These are phyloP conservation scores for Neotoma lepida DNA, from an alignment of 2,113 vertebrate species.

Conservation along the genomic window DNA sequence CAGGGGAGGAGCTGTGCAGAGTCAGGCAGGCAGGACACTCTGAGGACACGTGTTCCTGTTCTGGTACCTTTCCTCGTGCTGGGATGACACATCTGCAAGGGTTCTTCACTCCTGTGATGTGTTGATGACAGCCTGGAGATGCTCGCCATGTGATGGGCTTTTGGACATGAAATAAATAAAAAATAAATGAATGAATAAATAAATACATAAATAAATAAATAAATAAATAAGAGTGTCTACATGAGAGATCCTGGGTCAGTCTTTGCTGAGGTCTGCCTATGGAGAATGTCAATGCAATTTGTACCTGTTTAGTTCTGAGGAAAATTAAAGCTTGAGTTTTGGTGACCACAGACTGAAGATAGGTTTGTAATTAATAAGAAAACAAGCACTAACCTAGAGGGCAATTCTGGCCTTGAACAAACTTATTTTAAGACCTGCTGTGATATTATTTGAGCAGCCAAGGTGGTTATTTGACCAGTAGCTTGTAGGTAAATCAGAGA, in stretches of 20 bases:
- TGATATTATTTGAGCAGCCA: neutral
- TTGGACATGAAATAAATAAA: neutral
- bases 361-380: slow-evolving; percentile 7
- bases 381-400: neutral
- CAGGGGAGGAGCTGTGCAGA: neutral
- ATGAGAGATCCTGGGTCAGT: neutral
- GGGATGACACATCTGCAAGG: neutral
- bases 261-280: neutral
- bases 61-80: neutral
- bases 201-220: no score
- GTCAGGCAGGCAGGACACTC: neutral
- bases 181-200: no score
- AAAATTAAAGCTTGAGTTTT: slow-evolving; percentile 21
- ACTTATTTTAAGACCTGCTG: neutral
- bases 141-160: neutral
- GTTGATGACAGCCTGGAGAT: neutral
- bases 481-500: neutral
- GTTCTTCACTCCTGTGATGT: neutral
- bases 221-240: neutral
- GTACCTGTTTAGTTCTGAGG: neutral
- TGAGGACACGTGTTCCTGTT: neutral
- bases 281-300: neutral
- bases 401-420: neutral
- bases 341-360: neutral
- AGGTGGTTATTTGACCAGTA: neutral